Evolutionary conservation across 2,113 vertebrate species (phyloP), one percentile per base, ranked within the genome.

Genomic region (Bombycilla garrulus): DNA sequence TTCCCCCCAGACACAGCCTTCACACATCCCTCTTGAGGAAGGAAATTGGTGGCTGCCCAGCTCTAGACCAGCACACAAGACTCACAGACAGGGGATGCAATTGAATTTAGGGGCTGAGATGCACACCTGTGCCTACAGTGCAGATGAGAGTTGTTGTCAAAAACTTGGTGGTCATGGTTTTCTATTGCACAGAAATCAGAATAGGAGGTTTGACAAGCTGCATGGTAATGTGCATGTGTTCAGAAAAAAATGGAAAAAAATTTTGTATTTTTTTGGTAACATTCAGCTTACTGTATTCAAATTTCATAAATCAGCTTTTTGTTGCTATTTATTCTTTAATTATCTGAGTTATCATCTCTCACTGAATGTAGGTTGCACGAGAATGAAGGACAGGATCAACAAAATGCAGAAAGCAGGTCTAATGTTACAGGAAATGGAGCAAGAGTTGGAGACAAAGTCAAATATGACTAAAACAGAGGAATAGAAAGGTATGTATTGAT

Each of bases 51-150:
- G n/a, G 4, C 35, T 3, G 0, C 10, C 23, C 47, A 74, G 25
- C 20, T 62, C 18, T 54, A 38, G 40, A 36, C 5, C 54, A 77
- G 3, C 9, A 31, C 13, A 45, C 13, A 8, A 28, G 18, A 51
- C 16, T 31, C 4, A 3, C 15, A 42, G 60, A 38, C 0, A 1
- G 5, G 7, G 3, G 18, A 20, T 44, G n/a, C 0, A 8, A 9
- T 17, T 44, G 25, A 45, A 58, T 81, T 44, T 53, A 40, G 26
- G 29, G 53, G 22, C 12, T 58, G 48, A 79, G 67, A 40, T 11
- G 19, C 51, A 58, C 5, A 36, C 8, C 21, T 40, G 7, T 54
- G 47, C 23, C 56, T 47, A 28, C 23, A 53, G 21, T 15, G 36
- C 51, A 79, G 40, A 51, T 47, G 26, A 38, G 5, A 77, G 29